phyloP scores from a whole-genome alignment of 2,113 vertebrate species.

The Passer domesticus region DNA sequence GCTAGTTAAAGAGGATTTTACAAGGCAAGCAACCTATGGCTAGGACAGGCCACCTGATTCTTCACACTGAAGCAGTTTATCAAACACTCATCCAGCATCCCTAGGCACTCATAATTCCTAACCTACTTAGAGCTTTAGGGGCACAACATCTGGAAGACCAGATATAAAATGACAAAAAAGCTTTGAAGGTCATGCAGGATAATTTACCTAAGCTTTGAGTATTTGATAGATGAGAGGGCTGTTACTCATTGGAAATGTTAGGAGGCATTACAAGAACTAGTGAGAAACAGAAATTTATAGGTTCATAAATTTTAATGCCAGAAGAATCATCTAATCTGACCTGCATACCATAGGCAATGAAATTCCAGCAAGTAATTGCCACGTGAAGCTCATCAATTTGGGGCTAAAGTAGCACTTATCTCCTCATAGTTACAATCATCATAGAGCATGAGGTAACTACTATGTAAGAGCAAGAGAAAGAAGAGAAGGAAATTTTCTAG shows the following conservation, averaged over 20 bases:
- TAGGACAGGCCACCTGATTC: background rate
- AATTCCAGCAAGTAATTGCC: constrained; percentile 4
- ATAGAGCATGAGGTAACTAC: background rate
- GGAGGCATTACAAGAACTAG: background rate
- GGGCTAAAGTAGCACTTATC: background rate
- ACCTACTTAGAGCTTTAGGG: background rate
- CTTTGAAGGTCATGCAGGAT: constrained; percentile 36
- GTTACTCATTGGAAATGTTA: background rate
- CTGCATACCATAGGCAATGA: background rate
- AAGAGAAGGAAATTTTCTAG: background rate
- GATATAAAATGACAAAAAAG: constrained; percentile 7
- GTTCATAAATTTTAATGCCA: constrained; percentile 30
- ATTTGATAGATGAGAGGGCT: constrained; percentile 5
- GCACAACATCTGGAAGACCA: background rate
- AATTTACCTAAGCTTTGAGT: constrained; percentile 29
- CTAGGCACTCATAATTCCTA: background rate
- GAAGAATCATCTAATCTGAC: constrained; percentile 6
- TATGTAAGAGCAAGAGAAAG: background rate
- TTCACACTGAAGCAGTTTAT: background rate
- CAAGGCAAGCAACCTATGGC: background rate
- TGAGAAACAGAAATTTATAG: constrained; percentile 34
- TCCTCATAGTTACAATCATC: background rate
- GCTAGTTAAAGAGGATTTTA: background rate
- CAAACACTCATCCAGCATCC: background rate
- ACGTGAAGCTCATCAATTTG: background rate